Percentiles rank a stretch among this genome's conserved stretches.
These are phyloP conservation scores for Drosophila seguyi DNA, from an alignment of 1,140 invertebrate genomes.

Conservation along the genomic window DNA sequence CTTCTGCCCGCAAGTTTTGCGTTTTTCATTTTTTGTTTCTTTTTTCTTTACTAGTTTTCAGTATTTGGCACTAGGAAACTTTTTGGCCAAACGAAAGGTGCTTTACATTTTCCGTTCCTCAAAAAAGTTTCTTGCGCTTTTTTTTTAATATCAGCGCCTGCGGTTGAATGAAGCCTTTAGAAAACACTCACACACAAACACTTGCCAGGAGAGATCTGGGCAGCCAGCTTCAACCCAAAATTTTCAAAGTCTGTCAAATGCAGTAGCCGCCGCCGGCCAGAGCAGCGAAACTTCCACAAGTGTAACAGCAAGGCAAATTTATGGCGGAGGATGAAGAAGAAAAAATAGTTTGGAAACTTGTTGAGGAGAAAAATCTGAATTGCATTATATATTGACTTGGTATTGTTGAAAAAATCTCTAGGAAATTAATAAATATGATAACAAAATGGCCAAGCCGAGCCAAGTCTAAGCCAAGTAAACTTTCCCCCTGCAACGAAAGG, in stretches of 20 bases:
- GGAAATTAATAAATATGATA: conserved; percentile 47
- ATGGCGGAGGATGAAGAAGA: conserved; percentile 6
- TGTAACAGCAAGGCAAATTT: conserved; percentile 44
- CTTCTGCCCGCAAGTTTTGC: conserved; percentile 19
- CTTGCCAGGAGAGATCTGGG: background rate
- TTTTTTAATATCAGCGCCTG: conserved; percentile 45
- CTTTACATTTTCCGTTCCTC: conserved; percentile 36
- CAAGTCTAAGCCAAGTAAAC: conserved; percentile 20
- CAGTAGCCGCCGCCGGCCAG: conserved; percentile 11
- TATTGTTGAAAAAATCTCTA: conserved; percentile 15
- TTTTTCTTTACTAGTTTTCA: conserved; percentile 12
- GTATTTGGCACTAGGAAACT: conserved; percentile 32
- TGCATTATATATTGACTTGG: conserved; percentile 34
- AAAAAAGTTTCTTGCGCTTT: conserved; percentile 49
- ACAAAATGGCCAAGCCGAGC: conserved; percentile 3
- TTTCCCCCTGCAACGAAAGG: conserved; percentile 19
- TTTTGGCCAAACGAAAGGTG: conserved; percentile 34
- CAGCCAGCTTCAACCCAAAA: conserved; percentile 14
- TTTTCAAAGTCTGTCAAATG: conserved; percentile 52
- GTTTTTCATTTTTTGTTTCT: conserved; percentile 1
- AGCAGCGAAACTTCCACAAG: conserved; percentile 25
- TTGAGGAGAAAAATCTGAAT: conserved; percentile 32
- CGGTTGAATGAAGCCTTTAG: conserved; percentile 40
- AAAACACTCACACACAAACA: background rate
- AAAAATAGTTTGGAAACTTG: conserved; percentile 41